phyloP scores from a whole-genome alignment of 2,797 vertebrate species.

The Aeoliscus strigatus region DNA sequence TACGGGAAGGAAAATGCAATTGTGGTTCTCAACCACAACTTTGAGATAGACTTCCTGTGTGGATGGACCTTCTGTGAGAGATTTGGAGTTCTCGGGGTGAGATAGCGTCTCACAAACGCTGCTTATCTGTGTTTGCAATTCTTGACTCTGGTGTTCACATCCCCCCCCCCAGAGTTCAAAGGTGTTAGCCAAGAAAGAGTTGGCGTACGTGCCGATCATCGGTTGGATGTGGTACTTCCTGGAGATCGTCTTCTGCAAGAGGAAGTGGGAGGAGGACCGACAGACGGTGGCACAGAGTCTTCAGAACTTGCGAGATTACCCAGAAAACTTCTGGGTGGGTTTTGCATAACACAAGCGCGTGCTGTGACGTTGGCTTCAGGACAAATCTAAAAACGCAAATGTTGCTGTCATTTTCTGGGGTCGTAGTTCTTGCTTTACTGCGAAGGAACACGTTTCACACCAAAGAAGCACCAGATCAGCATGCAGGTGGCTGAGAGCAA shows the following conservation, averaged over 20 bases:
- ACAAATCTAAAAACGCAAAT: no score
- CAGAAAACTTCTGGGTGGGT: constrained; percentile 88
- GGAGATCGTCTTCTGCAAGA: constrained; percentile 95
- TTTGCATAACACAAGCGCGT: no score
- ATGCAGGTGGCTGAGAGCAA: constrained; percentile 96
- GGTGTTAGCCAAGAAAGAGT: constrained; percentile 92
- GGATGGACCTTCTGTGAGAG: constrained; percentile 94
- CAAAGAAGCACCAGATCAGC: constrained; percentile 90
- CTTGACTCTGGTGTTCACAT: not conserved
- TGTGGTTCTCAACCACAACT: constrained; percentile 92
- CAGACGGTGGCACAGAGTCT: constrained; percentile 81
- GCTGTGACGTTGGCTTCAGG: no score
- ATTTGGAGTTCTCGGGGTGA: constrained; percentile 94
- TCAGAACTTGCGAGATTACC: constrained; percentile 85
- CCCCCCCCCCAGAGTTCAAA: constrained; percentile 92
- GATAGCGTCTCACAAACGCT: constrained; percentile 24
- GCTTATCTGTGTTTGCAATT: not conserved
- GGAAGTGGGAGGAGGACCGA: constrained; percentile 94
- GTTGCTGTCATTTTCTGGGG: constrained; percentile 6
- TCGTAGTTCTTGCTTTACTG: constrained; percentile 93
- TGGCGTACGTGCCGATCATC: constrained; percentile 89
- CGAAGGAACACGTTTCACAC: constrained; percentile 94
- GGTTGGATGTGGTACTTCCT: constrained; percentile 99
- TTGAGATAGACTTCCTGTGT: constrained; percentile 96
- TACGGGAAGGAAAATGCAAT: constrained; percentile 92